Percentiles rank a stretch among this genome's conserved stretches.
These are phyloP conservation scores for Todus mexicanus DNA, from an alignment of 2,797 vertebrate species.

Conservation along the genomic window DNA sequence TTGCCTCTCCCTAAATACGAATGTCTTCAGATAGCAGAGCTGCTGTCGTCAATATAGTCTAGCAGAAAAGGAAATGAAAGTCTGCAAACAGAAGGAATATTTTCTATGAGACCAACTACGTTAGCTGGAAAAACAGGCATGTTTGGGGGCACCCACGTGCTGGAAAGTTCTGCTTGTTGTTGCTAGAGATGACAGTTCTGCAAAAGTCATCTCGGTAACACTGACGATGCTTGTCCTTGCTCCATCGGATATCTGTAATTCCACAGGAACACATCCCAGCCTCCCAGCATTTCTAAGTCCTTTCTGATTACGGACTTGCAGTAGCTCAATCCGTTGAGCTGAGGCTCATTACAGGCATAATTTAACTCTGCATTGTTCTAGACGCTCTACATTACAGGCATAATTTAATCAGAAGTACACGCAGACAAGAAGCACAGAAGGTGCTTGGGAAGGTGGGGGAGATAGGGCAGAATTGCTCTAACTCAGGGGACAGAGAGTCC, in stretches of 20 bases:
- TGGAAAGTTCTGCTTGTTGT: background rate
- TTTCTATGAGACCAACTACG: background rate
- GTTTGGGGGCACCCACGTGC: fast-evolving
- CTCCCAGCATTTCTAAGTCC: background rate
- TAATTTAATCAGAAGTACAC: background rate
- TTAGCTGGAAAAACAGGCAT: background rate
- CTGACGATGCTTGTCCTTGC: background rate
- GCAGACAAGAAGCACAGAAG: background rate
- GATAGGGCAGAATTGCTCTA: background rate
- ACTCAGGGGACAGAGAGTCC: background rate
- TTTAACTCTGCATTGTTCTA: background rate
- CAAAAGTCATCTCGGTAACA: background rate
- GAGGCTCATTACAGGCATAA: background rate
- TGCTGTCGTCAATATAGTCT: background rate
- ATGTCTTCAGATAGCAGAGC: background rate
- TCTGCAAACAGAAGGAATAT: background rate
- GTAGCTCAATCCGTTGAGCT: background rate
- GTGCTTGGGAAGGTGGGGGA: background rate
- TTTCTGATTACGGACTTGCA: background rate
- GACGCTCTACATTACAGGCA: background rate
- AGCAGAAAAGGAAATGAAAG: background rate
- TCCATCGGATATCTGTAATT: background rate
- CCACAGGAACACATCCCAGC: background rate
- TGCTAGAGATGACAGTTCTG: background rate
- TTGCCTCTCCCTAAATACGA: background rate